Base-by-base conservation (phyloP, 2,797 vertebrate species). In the Dendrocincla tyrannina region DNA sequence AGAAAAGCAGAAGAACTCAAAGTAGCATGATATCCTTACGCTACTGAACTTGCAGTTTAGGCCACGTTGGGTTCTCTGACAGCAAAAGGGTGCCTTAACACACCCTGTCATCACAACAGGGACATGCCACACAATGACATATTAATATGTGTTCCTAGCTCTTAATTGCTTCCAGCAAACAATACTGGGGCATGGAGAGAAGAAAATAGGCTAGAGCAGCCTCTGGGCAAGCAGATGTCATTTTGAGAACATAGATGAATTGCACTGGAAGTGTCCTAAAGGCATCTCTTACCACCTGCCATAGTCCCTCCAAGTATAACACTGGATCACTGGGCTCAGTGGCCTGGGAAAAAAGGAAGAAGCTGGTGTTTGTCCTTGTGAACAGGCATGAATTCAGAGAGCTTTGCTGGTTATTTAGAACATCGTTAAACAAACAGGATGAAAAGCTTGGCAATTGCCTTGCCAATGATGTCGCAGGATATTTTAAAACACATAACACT, bases 161-260 rank as follows among this genome's bases (percentile, higher is more conserved):
- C 41, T 41, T 82, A 67, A 18, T 30, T 64, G 91, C 66, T 92
- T 62, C 44, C 41, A 85, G 88, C 42, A 81, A 75, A 69, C 7
- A 25, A 53, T 17, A 66, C 16, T 17, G 16, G 46, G 49, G 33
- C 75, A 83, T 10, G 7, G 50, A 66, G 42, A 89, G 76, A 83
- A 72, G 46, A 83, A 95, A 93, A 94, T 66, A 50, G 94, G 62
- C 50, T 62, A 7, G 8, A 23, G 39, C 79, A 89, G 91, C 94
- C 91, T 83, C 85, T 84, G 82, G 88, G 89, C 91, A 93, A 88
- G 82, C 76, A 85, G 89, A 93, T 96, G 92, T 75, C 91, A 47
- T 50, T 86, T 37, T 30, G 63, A 89, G 84, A 74, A 11, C 39
- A 60, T 10, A 41, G 41, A 74, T 24, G 19, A 42, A 60, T 85